Conservation (phyloP, 2,888 invertebrate species). For the Ligdia adustata region DNA sequence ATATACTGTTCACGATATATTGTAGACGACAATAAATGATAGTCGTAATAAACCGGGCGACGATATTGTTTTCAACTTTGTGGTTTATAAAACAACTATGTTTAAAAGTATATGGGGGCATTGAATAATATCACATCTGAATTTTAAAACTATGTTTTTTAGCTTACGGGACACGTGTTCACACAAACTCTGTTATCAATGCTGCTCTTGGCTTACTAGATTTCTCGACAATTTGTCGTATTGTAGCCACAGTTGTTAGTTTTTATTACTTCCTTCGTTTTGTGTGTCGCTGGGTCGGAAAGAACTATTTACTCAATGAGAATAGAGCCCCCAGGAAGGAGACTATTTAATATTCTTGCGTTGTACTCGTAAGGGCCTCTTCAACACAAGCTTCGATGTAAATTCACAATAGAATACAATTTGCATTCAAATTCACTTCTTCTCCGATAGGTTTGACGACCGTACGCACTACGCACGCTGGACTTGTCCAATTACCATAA, state of each 20-base stretch:
- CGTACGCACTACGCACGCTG: conserved; percentile 17
- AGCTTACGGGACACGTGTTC: no score
- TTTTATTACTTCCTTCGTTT: no score
- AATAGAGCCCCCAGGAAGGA: conserved; percentile 39
- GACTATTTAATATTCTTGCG: conserved; percentile 40
- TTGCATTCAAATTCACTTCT: conserved; percentile 46
- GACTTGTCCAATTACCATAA: conserved; percentile 32
- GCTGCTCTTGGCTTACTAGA: no score
- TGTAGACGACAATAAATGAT: conserved; percentile 38
- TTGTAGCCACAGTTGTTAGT: no score
- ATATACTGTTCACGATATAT: conserved; percentile 44
- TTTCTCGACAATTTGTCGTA: no score
- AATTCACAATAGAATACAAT: conserved; percentile 44
- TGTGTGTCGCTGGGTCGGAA: neutral
- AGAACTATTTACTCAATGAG: conserved; percentile 6
- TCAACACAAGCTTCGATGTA: conserved; percentile 44
- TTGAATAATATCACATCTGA: no score
- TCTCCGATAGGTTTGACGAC: conserved; percentile 37
- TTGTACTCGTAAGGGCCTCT: conserved; percentile 39
- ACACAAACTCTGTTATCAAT: no score
- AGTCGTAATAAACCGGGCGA: conserved; percentile 32
- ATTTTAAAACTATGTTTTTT: no score
- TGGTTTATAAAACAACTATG: no score
- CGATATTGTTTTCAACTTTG: conserved; percentile 21
- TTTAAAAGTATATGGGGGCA: no score